phyloP scores from a whole-genome alignment of 2,797 vertebrate species.

The Rhinogobio ventralis region DNA sequence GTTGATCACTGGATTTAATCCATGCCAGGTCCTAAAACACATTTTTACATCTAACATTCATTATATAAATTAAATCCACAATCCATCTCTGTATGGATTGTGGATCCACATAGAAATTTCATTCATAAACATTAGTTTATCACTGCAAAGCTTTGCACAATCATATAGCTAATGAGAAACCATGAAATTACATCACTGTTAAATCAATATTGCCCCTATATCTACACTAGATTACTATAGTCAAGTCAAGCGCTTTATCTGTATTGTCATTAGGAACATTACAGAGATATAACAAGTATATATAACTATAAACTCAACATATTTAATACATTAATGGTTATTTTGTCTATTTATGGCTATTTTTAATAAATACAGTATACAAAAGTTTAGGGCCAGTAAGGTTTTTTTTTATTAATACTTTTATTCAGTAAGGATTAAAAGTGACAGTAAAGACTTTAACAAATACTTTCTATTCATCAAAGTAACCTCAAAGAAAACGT shows the following conservation, averaged over 20 bases:
- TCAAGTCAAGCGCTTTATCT: not conserved
- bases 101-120: too few relatives aligned
- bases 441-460: too few relatives aligned
- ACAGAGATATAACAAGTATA: not conserved
- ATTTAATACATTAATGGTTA: not conserved
- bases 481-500: too few relatives aligned
- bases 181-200: not conserved
- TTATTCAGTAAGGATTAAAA: too few relatives aligned
- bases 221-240: not conserved
- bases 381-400: not conserved
- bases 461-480: too few relatives aligned
- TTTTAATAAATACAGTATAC: not conserved
- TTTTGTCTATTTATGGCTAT: not conserved
- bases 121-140: not conserved
- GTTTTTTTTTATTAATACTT: not conserved
- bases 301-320: not conserved
- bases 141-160: not conserved
- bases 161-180: not conserved
- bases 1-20: not conserved
- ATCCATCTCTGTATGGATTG: not conserved
- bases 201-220: not conserved
- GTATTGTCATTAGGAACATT: not conserved
- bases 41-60: not conserved
- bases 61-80: not conserved
- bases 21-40: not conserved